Base-by-base conservation (phyloP, 2,797 vertebrate species). In the Psittacula derbiana region DNA sequence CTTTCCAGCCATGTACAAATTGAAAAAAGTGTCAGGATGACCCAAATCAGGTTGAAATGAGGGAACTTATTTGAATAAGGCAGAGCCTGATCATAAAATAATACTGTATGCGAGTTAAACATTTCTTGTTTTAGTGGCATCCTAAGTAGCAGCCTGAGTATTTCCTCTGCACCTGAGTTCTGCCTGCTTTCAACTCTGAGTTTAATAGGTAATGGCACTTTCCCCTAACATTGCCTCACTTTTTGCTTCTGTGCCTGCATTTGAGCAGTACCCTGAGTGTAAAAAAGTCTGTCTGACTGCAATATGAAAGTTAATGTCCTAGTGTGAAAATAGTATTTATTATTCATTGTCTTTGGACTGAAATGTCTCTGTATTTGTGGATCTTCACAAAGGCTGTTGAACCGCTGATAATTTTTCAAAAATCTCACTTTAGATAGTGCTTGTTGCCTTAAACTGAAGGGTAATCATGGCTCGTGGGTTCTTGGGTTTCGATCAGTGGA, bases 301-400 rank as follows among this genome's bases (percentile, higher is more conserved):
- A 61, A 3, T 49, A 66, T 74, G 57, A 52, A 84, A 80, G 62
- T 69, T 89, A 74, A 46, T 60, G 62, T 90, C 82, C 81, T 73
- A 57, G 25, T 52, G 62, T 86, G 89, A 88, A 86, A 88, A 64
- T 61, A 76, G 14, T 84, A 72, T 84, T 93, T 92, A 72, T 90
- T 96, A 81, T 88, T 86, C 67, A 67, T 92, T 79, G 81, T 86
- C 76, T 91, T 88, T 80, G 36, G 55, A 30, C 36, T 52, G 70
- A 52, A 86, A 70, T 67, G 28, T 76, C 31, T 88, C 71, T 93
- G 15, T 86, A 75, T 90, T 93, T 94, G 83, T 94, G 95, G 82
- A 50, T 95, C 82, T 79, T 90, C 78, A 88, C 58, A 85, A 92
- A 82, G 33, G 44, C 20, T 66, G 49, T 83, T 41, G 81, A 93